Conservation (phyloP, 1,140 invertebrate species). For the Brachionus paranguensis region DNA sequence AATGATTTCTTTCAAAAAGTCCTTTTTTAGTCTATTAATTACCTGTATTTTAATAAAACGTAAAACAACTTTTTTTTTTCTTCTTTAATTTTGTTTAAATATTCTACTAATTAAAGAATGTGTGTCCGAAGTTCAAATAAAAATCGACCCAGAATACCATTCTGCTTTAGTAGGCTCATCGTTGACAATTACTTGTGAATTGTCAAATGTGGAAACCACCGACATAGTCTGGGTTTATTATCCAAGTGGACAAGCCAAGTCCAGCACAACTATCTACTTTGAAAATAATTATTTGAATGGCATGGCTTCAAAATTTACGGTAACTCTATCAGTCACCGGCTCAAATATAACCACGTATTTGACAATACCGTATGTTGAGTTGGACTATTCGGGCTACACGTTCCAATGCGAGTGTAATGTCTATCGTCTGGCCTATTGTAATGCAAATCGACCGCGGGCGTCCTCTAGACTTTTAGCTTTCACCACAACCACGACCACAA, state of each 20-base stretch:
- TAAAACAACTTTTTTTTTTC: not conserved
- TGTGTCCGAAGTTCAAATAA: not conserved
- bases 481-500: slow-evolving; percentile 36
- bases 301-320: not conserved
- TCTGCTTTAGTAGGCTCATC: slow-evolving; percentile 17
- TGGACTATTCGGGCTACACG: not conserved
- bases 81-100: not conserved
- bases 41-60: not conserved
- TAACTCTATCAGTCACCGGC: not conserved
- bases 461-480: slow-evolving; percentile 2
- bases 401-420: slow-evolving; percentile 34
- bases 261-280: slow-evolving; percentile 32
- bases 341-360: slow-evolving; percentile 20
- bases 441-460: not conserved
- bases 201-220: slow-evolving; percentile 3
- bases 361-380: not conserved
- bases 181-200: not conserved
- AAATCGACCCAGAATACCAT: not conserved
- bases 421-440: slow-evolving; percentile 20
- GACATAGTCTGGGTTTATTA: slow-evolving; percentile 38
- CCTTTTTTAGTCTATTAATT: not conserved
- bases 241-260: not conserved
- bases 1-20: not conserved
- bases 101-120: not conserved
- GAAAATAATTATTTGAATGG: slow-evolving; percentile 28